A percentile compares a stretch with the other conserved stretches of the same genome.
Conservation (phyloP, 1,140 invertebrate species). For the Stegodyphus mimosarum region DNA sequence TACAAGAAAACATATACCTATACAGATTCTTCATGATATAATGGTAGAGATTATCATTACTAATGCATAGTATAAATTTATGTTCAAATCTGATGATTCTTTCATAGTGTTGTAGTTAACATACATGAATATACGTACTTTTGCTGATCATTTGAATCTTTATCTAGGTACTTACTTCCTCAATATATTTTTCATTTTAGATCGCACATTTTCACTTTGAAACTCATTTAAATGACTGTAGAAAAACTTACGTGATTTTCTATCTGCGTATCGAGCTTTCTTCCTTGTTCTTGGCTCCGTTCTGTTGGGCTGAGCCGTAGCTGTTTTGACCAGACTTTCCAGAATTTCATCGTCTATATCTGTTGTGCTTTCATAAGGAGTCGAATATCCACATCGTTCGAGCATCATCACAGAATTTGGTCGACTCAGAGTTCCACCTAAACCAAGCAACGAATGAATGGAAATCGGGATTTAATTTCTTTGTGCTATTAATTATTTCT, state of each 20-base stretch:
- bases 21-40: no score
- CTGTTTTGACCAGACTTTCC: slow-evolving; percentile 88
- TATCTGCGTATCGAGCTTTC: slow-evolving; percentile 73
- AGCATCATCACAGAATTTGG: slow-evolving; percentile 53
- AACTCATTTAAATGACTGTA: no score
- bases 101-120: no score
- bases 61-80: no score
- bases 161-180: no score
- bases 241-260: slow-evolving; percentile 83
- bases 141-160: no score
- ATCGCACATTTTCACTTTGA: no score
- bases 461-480: not conserved
- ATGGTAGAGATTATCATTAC: no score
- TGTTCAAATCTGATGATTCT: no score
- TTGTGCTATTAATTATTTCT: not conserved
- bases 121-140: no score
- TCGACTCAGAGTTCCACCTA: slow-evolving; percentile 26
- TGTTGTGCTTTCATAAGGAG: slow-evolving; percentile 69
- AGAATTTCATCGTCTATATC: slow-evolving; percentile 90
- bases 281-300: slow-evolving; percentile 79
- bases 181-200: no score
- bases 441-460: not conserved
- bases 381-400: slow-evolving; percentile 34
- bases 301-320: slow-evolving; percentile 80
- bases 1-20: no score